These are phyloP conservation scores for Pantherophis guttatus DNA, from an alignment of 2,113 vertebrate species.

Conservation along the genomic window DNA sequence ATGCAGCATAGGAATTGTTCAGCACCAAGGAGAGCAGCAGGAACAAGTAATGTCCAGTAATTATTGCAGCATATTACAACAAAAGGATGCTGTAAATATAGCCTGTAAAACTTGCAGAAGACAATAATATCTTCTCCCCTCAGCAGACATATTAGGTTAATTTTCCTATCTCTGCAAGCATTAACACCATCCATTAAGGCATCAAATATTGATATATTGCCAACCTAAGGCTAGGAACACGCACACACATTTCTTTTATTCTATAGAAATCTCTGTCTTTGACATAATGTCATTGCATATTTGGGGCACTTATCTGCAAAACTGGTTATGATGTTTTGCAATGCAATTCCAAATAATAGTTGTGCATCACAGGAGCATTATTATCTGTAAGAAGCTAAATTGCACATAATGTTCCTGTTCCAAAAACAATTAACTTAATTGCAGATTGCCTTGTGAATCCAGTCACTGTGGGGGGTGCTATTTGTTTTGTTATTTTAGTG, in stretches of 20 bases:
- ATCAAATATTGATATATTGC: neutral
- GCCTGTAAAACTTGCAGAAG: neutral
- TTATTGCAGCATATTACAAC: neutral
- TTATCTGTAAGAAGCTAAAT: neutral
- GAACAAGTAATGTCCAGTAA: neutral
- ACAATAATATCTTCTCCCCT: accelerated
- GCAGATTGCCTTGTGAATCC: neutral
- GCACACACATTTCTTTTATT: neutral
- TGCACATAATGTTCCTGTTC: neutral
- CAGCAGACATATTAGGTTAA: neutral
- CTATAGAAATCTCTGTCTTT: neutral
- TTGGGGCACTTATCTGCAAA: neutral
- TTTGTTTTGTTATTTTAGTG: neutral
- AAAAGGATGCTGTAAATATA: neutral
- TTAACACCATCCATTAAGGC: neutral
- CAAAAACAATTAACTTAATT: neutral
- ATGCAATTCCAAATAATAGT: neutral
- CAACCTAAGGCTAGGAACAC: neutral
- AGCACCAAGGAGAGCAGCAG: slow-evolving; percentile 4
- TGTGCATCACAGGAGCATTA: neutral
- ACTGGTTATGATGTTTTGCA: neutral
- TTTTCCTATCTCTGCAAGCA: neutral
- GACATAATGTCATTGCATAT: neutral
- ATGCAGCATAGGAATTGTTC: neutral
- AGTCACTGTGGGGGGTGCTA: neutral